A percentile compares a stretch with the other conserved stretches of the same genome.
These are phyloP conservation scores for Gastrophysa polygoni DNA, from an alignment of 2,888 invertebrate species.

Conservation along the genomic window DNA sequence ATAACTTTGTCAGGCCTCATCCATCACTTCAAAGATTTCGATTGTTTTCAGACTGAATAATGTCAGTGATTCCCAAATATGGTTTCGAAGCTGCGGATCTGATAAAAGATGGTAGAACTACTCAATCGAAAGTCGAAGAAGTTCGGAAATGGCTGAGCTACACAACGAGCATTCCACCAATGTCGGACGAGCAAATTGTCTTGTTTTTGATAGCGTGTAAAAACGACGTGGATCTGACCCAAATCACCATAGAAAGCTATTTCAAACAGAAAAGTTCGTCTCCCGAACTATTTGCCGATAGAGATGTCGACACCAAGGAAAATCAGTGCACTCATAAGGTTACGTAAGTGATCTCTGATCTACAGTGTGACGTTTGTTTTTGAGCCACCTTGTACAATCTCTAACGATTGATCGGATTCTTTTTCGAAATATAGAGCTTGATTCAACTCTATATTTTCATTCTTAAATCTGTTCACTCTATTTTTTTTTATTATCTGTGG, in stretches of 20 bases:
- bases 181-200: conserved; percentile 67
- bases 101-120: conserved; percentile 37
- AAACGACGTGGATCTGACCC: conserved; percentile 64
- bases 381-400: no score
- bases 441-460: no score
- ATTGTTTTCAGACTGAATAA: conserved; percentile 21
- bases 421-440: no score
- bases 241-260: conserved; percentile 67
- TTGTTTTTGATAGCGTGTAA: conserved; percentile 72
- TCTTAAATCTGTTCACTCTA: no score
- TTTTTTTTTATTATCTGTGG: no score
- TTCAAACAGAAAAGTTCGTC: conserved; percentile 64
- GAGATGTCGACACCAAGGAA: conserved; percentile 57
- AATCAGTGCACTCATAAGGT: conserved; percentile 59
- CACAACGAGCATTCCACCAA: conserved; percentile 43
- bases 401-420: no score
- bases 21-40: background rate
- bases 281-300: conserved; percentile 68
- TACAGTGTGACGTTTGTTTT: no score
- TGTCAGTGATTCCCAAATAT: conserved; percentile 32
- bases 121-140: conserved; percentile 42
- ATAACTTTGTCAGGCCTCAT: background rate
- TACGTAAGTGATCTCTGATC: conserved; percentile 60
- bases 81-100: conserved; percentile 39
- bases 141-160: conserved; percentile 46